phyloP scores from a whole-genome alignment of 2,888 invertebrate genomes.

The Halictus ligatus region DNA sequence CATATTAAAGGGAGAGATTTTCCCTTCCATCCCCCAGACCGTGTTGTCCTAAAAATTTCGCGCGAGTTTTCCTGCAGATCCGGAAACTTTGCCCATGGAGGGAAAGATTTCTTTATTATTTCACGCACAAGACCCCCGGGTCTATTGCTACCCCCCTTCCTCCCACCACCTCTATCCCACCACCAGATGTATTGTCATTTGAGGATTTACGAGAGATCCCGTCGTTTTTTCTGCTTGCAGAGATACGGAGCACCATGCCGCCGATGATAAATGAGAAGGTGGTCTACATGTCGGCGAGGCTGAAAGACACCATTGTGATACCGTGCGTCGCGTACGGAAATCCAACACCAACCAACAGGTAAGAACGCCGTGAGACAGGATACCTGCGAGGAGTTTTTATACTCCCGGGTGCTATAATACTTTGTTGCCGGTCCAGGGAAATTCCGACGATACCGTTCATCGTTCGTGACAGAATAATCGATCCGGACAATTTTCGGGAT shows the following conservation, averaged over 20 bases:
- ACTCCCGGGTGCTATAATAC: background rate
- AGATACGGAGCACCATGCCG: constrained; percentile 86
- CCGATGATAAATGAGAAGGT: constrained; percentile 87
- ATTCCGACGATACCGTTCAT: background rate
- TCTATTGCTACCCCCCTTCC: background rate
- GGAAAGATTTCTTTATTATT: constrained; percentile 50
- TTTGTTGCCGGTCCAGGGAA: background rate
- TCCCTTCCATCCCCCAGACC: background rate
- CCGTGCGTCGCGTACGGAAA: constrained; percentile 88
- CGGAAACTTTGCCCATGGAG: background rate
- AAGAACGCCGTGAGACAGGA: constrained; percentile 71
- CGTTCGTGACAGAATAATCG: background rate
- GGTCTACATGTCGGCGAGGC: constrained; percentile 84
- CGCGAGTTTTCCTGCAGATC: background rate
- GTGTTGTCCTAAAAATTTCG: constrained; percentile 41
- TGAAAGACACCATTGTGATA: constrained; percentile 86
- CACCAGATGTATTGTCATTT: constrained; percentile 11
- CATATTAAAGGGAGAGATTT: constrained; percentile 29
- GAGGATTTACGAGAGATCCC: constrained; percentile 27
- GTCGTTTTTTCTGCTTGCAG: constrained; percentile 78
- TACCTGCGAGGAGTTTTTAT: constrained; percentile 26
- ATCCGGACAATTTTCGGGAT: background rate
- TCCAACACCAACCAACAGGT: constrained; percentile 87
- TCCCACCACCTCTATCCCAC: background rate
- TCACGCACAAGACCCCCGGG: constrained; percentile 12